Conservation (phyloP, 1,140 invertebrate species). For the Oryzaephilus surinamensis region DNA sequence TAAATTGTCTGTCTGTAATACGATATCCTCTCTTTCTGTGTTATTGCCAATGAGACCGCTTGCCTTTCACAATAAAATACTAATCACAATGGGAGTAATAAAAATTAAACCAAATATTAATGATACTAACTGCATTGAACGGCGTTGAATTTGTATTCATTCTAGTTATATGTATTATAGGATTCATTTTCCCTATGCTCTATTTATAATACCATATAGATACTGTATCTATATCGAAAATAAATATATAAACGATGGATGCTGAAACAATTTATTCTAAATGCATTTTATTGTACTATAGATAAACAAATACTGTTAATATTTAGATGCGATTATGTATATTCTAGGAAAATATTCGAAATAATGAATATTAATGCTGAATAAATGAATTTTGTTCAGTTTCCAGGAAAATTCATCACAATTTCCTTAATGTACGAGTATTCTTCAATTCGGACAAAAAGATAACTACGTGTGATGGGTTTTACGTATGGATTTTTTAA, state of each 20-base stretch:
- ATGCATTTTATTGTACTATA: too few relatives aligned
- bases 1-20: constrained; percentile 30
- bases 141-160: constrained; percentile 3
- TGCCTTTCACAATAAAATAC: constrained; percentile 6
- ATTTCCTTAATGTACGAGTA: too few relatives aligned
- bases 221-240: not conserved
- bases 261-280: too few relatives aligned
- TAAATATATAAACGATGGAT: not conserved
- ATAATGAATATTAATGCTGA: too few relatives aligned
- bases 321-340: too few relatives aligned
- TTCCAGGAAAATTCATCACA: too few relatives aligned
- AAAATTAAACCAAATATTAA: constrained; percentile 22
- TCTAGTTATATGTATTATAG: not conserved
- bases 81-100: constrained; percentile 18
- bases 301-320: too few relatives aligned
- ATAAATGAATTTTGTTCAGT: too few relatives aligned
- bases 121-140: constrained; percentile 5
- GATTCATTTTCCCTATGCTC: not conserved
- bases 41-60: constrained; percentile 21
- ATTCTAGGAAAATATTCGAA: too few relatives aligned
- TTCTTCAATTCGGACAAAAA: too few relatives aligned
- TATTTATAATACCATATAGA: not conserved
- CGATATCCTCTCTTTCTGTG: constrained; percentile 25
- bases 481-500: too few relatives aligned
- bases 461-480: too few relatives aligned